Conservation (phyloP, 2,797 vertebrate genomes). For the Aplochiton taeniatus region DNA sequence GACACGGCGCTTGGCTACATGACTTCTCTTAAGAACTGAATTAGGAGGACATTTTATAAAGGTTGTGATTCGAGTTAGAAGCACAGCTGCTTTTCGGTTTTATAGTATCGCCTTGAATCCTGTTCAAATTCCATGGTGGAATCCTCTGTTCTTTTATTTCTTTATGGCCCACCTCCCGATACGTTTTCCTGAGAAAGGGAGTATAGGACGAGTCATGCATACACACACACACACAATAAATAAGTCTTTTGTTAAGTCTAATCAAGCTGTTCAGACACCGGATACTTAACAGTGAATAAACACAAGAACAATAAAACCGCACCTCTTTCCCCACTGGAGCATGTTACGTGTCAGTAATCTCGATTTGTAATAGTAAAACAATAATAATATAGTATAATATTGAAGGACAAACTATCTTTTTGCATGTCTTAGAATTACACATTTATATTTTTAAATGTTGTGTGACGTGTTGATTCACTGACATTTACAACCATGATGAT, state of each 20-base stretch:
- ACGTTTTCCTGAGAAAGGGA: constrained; percentile 66
- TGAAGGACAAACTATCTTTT: no score
- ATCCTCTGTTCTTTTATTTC: constrained; percentile 27
- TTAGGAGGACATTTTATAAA: not conserved
- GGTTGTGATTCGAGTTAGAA: no score
- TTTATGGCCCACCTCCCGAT: constrained; percentile 25
- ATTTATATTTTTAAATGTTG: no score
- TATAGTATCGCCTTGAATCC: constrained; percentile 39
- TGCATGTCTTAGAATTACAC: no score
- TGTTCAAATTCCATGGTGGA: constrained; percentile 36
- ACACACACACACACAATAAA: constrained; percentile 5
- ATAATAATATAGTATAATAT: no score
- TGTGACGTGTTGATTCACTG: no score
- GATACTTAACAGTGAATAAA: not conserved
- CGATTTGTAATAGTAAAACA: no score
- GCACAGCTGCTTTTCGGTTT: constrained; percentile 21
- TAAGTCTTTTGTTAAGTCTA: constrained; percentile 2
- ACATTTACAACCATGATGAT: no score
- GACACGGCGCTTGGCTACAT: not conserved
- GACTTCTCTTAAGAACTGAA: not conserved
- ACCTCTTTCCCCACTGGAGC: no score
- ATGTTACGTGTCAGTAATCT: no score
- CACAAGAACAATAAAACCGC: constrained; percentile 1
- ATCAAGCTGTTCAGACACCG: not conserved
- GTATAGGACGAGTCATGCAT: constrained; percentile 44